Evolutionary conservation across 2,113 vertebrate genomes (phyloP), one percentile per base, ranked within the genome.

Genomic region (Forbesichthys papilliferus): DNA sequence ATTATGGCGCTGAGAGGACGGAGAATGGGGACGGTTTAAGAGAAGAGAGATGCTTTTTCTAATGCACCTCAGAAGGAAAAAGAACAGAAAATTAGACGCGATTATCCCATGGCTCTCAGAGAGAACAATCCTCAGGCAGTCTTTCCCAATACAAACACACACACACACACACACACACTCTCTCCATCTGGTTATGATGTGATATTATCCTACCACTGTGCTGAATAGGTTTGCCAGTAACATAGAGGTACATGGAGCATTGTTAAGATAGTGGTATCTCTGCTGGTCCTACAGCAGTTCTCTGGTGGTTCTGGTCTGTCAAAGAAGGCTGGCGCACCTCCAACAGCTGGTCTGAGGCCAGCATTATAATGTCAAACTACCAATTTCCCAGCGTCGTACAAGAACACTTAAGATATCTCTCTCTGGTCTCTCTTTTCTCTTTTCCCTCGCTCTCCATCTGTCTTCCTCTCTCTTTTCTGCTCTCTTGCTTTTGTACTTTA

Each of bases 1-100:
- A 87, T 89, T 88, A 85, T 58, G 27, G 84, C 69, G 83, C 87
- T 85, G 88, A 91, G 85, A 88, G 87, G 77, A 58, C 1, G 69
- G 68, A 86, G 84, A 87, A 88, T 75, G 10, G 11, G 81, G 73
- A 81, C 18, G 78, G 68, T 75, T 54, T 74, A 75, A 83, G 64
- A 76, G 75, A 71, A 34, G 69, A 82, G 74, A 68, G 76, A 73
- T 63, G 59, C 64, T 74, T 78, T 80, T 77, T 85, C 67, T 74
- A 64, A 46, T 7, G 66, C 66, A 76, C 61, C 56, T 69, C 66
- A 0, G 4, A 13, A 8, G 20, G 18, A 57, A 83, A 87, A 82
- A 84, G 75, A 79, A 61, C 18, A 57, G 83, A 87, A 80, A 86
- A 86, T 85, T 59, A 76, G 73, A 64, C 1, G 48, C 9, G 66